Evolutionary conservation across 2,797 vertebrate species (phyloP).

Genomic region (Melanotaenia boesemani): DNA sequence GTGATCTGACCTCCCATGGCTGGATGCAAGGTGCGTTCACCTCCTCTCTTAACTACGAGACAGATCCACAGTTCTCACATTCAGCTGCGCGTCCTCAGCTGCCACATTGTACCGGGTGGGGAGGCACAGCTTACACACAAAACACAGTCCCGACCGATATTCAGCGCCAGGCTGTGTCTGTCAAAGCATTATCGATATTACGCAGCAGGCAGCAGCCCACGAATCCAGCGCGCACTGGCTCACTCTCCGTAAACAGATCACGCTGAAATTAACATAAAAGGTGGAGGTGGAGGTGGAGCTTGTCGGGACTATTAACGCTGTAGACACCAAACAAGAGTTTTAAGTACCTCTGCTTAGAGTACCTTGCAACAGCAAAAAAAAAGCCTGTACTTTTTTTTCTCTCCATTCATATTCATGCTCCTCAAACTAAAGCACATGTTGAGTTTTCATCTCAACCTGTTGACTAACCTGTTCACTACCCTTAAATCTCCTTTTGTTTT

Average conservation of each 20-base stretch:
- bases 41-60: slow-evolving; percentile 57
- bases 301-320: slow-evolving; percentile 56
- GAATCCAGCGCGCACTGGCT: slow-evolving; percentile 30
- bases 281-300: slow-evolving; percentile 77
- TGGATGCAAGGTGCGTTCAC: slow-evolving; percentile 78
- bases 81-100: slow-evolving; percentile 56
- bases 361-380: not conserved
- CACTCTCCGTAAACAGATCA: slow-evolving; percentile 50
- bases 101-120: slow-evolving; percentile 40
- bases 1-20: slow-evolving; percentile 93
- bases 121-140: slow-evolving; percentile 6
- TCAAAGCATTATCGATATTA: slow-evolving; percentile 35
- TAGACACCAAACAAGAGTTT: slow-evolving; percentile 30
- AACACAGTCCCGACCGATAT: slow-evolving; percentile 17
- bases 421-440: slow-evolving; percentile 5
- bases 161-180: slow-evolving; percentile 3
- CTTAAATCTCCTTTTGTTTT: not conserved
- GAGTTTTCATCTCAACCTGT: slow-evolving; percentile 19
- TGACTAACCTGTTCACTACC: slow-evolving; percentile 23
- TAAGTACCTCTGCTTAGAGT: not conserved
- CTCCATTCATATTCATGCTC: not conserved
- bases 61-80: slow-evolving; percentile 42
- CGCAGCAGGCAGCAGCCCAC: slow-evolving; percentile 28
- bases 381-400: too few relatives aligned
- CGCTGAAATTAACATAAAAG: slow-evolving; percentile 78